A percentile compares a stretch with the other conserved stretches of the same genome.
These are phyloP conservation scores for Pitangus sulphuratus DNA, from an alignment of 2,797 vertebrate species.

Conservation along the genomic window DNA sequence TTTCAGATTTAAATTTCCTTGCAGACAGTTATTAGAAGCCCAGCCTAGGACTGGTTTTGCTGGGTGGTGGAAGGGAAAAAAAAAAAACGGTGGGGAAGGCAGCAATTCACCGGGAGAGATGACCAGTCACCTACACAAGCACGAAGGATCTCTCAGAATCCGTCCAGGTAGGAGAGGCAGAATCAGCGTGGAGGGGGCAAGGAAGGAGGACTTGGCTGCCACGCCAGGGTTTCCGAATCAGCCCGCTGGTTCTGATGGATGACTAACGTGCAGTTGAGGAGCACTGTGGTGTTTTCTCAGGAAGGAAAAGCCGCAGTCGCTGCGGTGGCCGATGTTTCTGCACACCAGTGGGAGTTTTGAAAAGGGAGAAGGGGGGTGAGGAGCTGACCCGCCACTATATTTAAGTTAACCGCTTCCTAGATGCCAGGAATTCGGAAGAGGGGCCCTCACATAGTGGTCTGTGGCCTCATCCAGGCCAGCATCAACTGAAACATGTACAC, in stretches of 20 bases:
- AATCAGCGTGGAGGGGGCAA: fast-evolving
- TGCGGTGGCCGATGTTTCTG: fast-evolving
- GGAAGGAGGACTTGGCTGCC: not conserved
- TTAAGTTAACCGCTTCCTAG: not conserved
- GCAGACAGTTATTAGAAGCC: not conserved
- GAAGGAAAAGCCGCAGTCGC: not conserved
- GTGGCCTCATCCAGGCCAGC: not conserved
- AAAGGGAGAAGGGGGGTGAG: not conserved
- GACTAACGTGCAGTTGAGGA: fast-evolving
- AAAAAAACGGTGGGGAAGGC: not conserved
- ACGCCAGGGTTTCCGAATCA: not conserved
- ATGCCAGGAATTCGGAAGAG: not conserved
- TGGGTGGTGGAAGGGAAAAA: not conserved
- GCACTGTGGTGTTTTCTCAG: not conserved
- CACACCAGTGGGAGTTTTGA: not conserved
- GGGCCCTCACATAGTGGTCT: fast-evolving
- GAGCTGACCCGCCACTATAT: not conserved
- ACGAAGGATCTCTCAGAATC: not conserved
- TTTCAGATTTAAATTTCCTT: not conserved
- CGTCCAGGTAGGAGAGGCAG: not conserved
- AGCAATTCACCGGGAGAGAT: not conserved
- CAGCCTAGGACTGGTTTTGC: not conserved
- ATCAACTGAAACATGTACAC: not conserved
- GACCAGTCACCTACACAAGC: not conserved
- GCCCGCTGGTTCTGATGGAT: not conserved